Conservation (phyloP, 2,113 vertebrate genomes). For the Prionailurus bengalensis region DNA sequence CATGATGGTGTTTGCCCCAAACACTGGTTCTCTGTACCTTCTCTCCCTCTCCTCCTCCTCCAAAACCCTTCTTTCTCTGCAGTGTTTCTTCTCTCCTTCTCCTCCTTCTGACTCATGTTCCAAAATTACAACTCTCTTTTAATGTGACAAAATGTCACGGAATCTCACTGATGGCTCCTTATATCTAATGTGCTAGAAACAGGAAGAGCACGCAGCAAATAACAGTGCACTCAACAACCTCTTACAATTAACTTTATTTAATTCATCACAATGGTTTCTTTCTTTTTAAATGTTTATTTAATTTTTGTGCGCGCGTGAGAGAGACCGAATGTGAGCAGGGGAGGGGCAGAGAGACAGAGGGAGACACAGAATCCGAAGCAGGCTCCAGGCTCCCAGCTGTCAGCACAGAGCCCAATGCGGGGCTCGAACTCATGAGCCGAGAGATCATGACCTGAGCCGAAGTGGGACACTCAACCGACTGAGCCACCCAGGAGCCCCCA, state of each 20-base stretch:
- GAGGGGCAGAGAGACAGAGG: no score
- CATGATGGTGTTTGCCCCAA: not conserved
- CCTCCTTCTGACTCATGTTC: not conserved
- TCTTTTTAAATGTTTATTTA: no score
- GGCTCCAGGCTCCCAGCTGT: no score
- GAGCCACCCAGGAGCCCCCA: no score
- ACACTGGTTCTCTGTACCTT: not conserved
- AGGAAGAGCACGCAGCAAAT: not conserved
- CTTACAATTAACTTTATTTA: not conserved
- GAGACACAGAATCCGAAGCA: no score
- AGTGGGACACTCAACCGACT: no score
- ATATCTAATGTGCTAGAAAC: not conserved
- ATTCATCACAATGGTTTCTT: not conserved
- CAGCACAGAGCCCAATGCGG: no score
- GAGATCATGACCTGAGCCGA: no score
- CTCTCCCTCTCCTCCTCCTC: no score
- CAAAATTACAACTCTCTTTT: not conserved
- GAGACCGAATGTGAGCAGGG: no score
- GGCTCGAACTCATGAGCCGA: no score
- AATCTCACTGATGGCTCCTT: not conserved
- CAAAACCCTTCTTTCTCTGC: not conserved
- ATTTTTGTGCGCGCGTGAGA: no score
- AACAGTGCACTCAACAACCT: not conserved
- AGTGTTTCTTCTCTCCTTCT: not conserved
- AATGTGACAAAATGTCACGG: not conserved